Evolutionary conservation across 1,140 invertebrate genomes (phyloP), one percentile per base, ranked within the genome.

Genomic region (Eriocheir sinensis): DNA sequence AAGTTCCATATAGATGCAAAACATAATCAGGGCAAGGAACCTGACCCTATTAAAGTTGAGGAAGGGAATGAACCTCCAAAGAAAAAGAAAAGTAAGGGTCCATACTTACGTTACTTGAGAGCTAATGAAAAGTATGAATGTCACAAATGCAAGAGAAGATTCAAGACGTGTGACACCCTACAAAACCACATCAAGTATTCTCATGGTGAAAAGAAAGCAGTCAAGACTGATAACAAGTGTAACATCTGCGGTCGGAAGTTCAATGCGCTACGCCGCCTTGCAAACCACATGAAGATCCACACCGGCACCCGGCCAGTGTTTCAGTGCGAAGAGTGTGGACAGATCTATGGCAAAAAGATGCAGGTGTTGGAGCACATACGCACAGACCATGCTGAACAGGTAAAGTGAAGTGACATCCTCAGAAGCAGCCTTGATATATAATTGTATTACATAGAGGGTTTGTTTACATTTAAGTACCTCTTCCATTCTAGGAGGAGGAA

Each of bases 311-410:
- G 92, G 30, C 94, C 95, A 32, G 95, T 96, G 32, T 96, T 96
- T 60, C 95, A 96, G 92, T 96, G 95, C 72, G 95, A 96, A 38
- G 95, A 96, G 80, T 96, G 95, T 95, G 95, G 95, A 32, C 94
- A 94, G 88, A 95, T 96, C 36, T 96, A 96, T 48, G 93, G 93
- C n/a, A 96, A 96, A 72, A 96, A 95, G 89, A 95, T 91, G 34
- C 95, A 96, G 60, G 95, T 96, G 9, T 79, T 96, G 9, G 95
- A 96, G 40, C 95, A 96, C 81, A 96, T 96, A 30, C 94, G 95
- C 21, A 96, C 79, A 53, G 95, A 96, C 40, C 95, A 96, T 89
- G 95, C 95, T 41, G 95, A 96, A 34, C 95, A 96, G 44, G 95
- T 96, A 12, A 40, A 95, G 80, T 44, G 93, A 72, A n/a, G n/a